A percentile compares a stretch with the other conserved stretches of the same genome.
These are phyloP conservation scores for Cinara cedri DNA, from an alignment of 2,888 invertebrate genomes.

Conservation along the genomic window DNA sequence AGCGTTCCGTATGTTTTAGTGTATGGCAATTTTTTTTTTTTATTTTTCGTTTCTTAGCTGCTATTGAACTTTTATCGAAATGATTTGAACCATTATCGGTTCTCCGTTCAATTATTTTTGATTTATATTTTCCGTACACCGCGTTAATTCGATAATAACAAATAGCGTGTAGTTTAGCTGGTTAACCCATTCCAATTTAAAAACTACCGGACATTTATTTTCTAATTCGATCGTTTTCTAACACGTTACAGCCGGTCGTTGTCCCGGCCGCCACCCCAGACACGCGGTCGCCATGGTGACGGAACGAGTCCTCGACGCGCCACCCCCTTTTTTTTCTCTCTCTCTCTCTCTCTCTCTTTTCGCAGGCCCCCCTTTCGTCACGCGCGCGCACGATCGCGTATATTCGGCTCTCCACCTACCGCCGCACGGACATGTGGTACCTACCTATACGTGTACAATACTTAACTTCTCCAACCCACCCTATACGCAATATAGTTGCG, in stretches of 20 bases:
- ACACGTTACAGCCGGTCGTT: neutral
- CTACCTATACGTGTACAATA: conserved; percentile 5
- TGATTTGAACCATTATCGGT: too few relatives aligned
- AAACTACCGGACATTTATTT: too few relatives aligned
- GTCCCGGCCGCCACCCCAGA: neutral
- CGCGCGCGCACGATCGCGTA: neutral
- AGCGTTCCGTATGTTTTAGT: too few relatives aligned
- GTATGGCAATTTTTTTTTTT: too few relatives aligned
- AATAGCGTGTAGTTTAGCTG: too few relatives aligned
- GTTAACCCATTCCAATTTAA: too few relatives aligned
- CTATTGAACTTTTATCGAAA: too few relatives aligned
- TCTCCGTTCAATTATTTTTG: too few relatives aligned
- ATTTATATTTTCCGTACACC: too few relatives aligned
- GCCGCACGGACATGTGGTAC: neutral
- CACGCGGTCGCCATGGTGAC: conserved; percentile 33
- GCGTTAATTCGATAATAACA: too few relatives aligned
- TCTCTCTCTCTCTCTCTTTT: neutral
- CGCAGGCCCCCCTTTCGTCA: neutral
- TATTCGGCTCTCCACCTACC: neutral
- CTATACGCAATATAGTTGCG: neutral
- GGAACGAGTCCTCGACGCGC: conserved; percentile 19
- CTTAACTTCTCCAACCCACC: neutral
- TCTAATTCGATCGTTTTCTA: too few relatives aligned
- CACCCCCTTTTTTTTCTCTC: conserved; percentile 38
- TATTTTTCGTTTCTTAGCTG: too few relatives aligned